phyloP scores from a whole-genome alignment of 1,140 invertebrate species.

The Trypoxylus dichotomus region DNA sequence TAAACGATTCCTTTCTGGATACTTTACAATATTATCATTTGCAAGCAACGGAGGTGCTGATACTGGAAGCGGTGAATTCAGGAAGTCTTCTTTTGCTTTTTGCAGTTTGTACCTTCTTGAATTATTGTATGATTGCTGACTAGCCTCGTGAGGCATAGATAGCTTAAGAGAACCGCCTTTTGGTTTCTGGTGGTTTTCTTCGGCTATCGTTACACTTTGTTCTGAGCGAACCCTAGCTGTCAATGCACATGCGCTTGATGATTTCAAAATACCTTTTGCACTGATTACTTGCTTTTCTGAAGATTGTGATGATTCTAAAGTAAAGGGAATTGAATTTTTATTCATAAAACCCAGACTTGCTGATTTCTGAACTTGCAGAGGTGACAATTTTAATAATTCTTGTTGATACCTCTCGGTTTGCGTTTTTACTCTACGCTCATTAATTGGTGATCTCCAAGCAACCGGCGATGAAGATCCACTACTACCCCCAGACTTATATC shows the following conservation, averaged over 20 bases:
- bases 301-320: not conserved
- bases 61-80: constrained; percentile 45
- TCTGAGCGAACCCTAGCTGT: not conserved
- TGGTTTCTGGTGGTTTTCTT: not conserved
- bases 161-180: not conserved
- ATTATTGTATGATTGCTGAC: not conserved
- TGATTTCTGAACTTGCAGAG: constrained; percentile 86
- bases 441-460: constrained; percentile 62
- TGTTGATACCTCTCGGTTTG: constrained; percentile 62
- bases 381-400: constrained; percentile 51
- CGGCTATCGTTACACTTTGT: not conserved
- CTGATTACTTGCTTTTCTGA: constrained; percentile 23
- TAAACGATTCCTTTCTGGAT: constrained; percentile 48
- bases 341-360: constrained; percentile 57
- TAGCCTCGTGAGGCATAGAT: not conserved
- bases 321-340: constrained; percentile 14
- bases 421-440: constrained; percentile 59
- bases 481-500: constrained; percentile 55
- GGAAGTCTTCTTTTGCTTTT: constrained; percentile 66
- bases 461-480: constrained; percentile 62
- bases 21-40: constrained; percentile 37
- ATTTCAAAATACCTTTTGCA: constrained; percentile 51
- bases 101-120: constrained; percentile 58
- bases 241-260: constrained; percentile 49
- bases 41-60: constrained; percentile 22